phyloP scores from a whole-genome alignment of 2,888 invertebrate genomes.

The Heteropelma amictum region DNA sequence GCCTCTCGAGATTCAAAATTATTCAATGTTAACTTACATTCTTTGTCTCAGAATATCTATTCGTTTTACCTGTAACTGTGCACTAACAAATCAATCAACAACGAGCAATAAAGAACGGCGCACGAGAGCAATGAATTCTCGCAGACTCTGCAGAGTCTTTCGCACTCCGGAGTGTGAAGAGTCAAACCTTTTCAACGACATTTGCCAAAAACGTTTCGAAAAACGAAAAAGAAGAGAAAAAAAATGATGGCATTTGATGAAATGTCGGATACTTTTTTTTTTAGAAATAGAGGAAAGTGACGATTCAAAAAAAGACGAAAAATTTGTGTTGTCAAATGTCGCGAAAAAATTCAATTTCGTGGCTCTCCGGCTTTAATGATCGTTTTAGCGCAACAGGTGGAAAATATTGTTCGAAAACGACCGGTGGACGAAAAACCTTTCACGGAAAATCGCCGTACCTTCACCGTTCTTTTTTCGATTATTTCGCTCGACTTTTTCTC shows the following conservation, averaged over 20 bases:
- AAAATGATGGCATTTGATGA: not conserved
- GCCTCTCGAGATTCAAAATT: not conserved
- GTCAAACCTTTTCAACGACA: not conserved
- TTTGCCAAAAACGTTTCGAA: not conserved
- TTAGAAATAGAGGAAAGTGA: too few relatives aligned
- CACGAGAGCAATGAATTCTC: not conserved
- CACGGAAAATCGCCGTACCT: slow-evolving; percentile 36
- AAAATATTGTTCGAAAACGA: slow-evolving; percentile 6
- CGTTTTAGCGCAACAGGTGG: not conserved
- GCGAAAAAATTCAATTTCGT: not conserved
- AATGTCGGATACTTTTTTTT: too few relatives aligned
- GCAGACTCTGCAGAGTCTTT: too few relatives aligned
- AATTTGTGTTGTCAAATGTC: not conserved
- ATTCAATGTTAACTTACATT: not conserved
- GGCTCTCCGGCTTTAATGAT: not conserved
- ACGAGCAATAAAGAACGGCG: not conserved
- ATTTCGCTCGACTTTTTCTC: slow-evolving; percentile 1
- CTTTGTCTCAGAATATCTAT: not conserved
- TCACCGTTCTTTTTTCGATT: not conserved
- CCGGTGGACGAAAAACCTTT: slow-evolving; percentile 12
- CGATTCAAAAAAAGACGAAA: not conserved
- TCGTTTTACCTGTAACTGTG: not conserved
- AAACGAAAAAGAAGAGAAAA: not conserved
- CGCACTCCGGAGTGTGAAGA: too few relatives aligned
- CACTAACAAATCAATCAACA: not conserved